phyloP scores from a whole-genome alignment of 2,797 vertebrate species.

The Tympanoctomys barrerae region DNA sequence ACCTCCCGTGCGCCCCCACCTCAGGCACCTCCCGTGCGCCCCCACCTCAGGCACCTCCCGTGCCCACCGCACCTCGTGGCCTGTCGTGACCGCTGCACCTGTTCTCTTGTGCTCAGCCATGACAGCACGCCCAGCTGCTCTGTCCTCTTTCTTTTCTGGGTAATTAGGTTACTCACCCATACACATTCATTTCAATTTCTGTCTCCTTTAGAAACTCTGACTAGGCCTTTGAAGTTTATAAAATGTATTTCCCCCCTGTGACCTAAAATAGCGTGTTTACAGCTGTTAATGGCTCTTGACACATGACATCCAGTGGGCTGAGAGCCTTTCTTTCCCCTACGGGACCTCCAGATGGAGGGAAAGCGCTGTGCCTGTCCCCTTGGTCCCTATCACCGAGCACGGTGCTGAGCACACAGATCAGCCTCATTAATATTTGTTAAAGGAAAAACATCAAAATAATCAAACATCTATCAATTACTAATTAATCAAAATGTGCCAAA shows the following conservation, averaged over 20 bases:
- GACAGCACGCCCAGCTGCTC: not conserved
- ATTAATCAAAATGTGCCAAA: not conserved
- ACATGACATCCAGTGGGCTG: not conserved
- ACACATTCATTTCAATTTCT: constrained; percentile 13
- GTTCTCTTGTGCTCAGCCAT: not conserved
- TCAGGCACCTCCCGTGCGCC: no score
- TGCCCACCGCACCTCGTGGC: not conserved
- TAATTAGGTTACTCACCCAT: not conserved
- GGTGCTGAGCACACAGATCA: not conserved
- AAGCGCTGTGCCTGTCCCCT: not conserved
- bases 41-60: no score
- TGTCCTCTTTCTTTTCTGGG: not conserved
- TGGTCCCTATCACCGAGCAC: not conserved
- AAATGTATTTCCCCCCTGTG: not conserved
- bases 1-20: no score
- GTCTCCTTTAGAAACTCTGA: not conserved
- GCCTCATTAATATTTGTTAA: constrained; percentile 24
- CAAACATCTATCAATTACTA: constrained; percentile 20
- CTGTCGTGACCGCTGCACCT: not conserved
- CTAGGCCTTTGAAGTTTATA: not conserved
- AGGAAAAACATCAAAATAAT: not conserved
- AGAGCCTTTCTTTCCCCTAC: no score
- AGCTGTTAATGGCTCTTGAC: not conserved
- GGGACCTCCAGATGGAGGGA: not conserved
- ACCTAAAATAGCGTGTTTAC: not conserved